Conservation (phyloP, 92 coral and sea anemone genomes). For the Porites rus region DNA sequence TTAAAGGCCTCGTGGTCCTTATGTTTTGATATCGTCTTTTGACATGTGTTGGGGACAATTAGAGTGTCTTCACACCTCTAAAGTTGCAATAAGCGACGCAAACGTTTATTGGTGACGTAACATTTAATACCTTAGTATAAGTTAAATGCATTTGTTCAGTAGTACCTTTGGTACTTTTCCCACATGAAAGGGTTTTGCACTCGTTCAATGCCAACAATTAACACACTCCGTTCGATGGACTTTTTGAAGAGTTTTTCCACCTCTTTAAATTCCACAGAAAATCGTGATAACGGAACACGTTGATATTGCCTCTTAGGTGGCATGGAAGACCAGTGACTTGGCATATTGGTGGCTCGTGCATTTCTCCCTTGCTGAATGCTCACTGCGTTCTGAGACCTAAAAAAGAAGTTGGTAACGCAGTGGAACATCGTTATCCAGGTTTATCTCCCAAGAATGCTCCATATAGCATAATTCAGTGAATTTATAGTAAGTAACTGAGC, state of each 20-base stretch:
- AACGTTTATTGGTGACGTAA: too few relatives aligned
- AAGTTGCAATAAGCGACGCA: too few relatives aligned
- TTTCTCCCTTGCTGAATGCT: background rate
- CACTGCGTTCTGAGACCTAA: background rate
- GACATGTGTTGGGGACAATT: too few relatives aligned
- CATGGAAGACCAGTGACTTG: constrained; percentile 36
- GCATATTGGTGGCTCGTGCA: background rate
- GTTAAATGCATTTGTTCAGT: too few relatives aligned
- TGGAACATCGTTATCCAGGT: too few relatives aligned
- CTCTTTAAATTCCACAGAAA: constrained; percentile 55
- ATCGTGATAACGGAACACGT: constrained; percentile 15
- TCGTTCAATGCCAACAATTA: constrained; percentile 45
- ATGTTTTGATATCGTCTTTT: too few relatives aligned
- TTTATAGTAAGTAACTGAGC: too few relatives aligned
- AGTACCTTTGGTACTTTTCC: constrained; percentile 73
- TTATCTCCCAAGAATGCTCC: too few relatives aligned
- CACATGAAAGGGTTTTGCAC: constrained; percentile 82
- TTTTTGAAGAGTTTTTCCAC: constrained; percentile 41
- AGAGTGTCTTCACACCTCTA: too few relatives aligned
- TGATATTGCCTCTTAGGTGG: background rate
- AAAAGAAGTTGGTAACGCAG: background rate
- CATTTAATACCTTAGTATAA: too few relatives aligned
- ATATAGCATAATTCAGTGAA: too few relatives aligned
- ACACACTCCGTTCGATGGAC: constrained; percentile 21
- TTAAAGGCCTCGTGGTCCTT: too few relatives aligned